Evolutionary conservation across 2,888 invertebrate genomes (phyloP), one percentile per base, ranked within the genome.

Genomic region (Lepidochrysops patricia): DNA sequence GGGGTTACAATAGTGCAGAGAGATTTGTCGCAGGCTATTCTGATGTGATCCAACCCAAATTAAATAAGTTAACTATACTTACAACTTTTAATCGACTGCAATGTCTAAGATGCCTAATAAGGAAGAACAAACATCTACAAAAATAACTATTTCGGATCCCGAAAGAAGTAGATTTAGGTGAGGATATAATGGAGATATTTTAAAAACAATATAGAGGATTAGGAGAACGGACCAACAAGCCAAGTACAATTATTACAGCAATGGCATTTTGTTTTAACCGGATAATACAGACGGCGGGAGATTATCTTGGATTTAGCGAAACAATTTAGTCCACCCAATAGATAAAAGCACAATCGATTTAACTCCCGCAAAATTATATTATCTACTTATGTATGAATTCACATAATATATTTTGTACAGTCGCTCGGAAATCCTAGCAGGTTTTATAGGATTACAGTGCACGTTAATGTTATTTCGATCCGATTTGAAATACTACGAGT

Each of bases 201-300:
- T 43, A 19, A 43, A 43, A 43, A 43, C 19, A 43, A 32, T 54
- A 61, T 60, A 19, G 27, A 62, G 69, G 70, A 71, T 72, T 71
- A 73, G 57, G 60, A 62, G 12, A 65, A 64, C 65, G 68, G 66
- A 73, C 67, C 71, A 72, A 69, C 70, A 70, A 75, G 73, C 75
- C 73, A 74, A 72, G 72, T 76, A 72, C 76, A 73, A 78, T 77
- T 82, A 79, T 84, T 80, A 82, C 75, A 79, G 77, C 75, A 73
- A 76, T 74, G 76, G 70, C 80, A 74, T 80, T 80, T 82, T 80
- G 77, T 83, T 82, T 80, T 74, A 79, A 75, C 73, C 77, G 80
- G 80, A 82, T 84, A 79, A 82, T 76, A 72, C 72, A 65, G 69
- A 67, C 63, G 74, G 72, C 73, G 72, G 77, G 76, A 69, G 73